These are phyloP conservation scores for Drosophila navojoa DNA, from an alignment of 1,140 invertebrate genomes.

Conservation along the genomic window DNA sequence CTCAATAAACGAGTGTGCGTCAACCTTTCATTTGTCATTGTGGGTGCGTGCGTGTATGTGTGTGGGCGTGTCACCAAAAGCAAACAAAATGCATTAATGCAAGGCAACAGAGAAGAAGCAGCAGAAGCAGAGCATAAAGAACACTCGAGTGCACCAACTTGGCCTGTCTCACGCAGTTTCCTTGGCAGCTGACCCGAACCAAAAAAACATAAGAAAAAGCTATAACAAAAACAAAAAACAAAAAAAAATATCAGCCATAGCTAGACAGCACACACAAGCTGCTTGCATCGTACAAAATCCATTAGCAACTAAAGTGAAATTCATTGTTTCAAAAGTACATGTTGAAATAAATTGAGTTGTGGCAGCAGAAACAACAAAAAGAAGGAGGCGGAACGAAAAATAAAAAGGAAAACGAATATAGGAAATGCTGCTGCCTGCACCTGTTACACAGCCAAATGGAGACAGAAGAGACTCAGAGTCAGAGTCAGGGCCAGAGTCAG, in stretches of 20 bases:
- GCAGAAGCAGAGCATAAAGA: constrained; percentile 13
- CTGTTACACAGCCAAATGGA: constrained; percentile 66
- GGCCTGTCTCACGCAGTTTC: constrained; percentile 45
- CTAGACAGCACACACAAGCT: constrained; percentile 11
- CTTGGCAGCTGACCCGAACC: constrained; percentile 47
- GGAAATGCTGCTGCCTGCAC: constrained; percentile 58
- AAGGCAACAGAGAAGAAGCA: constrained; percentile 20
- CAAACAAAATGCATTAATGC: constrained; percentile 79
- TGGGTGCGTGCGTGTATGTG: constrained; percentile 14
- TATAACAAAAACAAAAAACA: constrained; percentile 4
- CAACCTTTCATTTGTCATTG: constrained; percentile 80
- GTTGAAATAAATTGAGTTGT: constrained; percentile 82
- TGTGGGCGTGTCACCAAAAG: constrained; percentile 45
- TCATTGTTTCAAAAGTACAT: constrained; percentile 82
- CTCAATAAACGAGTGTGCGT: constrained; percentile 65
- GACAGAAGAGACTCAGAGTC: constrained; percentile 15
- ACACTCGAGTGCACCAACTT: constrained; percentile 26
- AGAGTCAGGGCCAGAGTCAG: constrained; percentile 4
- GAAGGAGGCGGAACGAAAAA: constrained; percentile 27
- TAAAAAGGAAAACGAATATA: constrained; percentile 14
- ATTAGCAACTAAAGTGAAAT: constrained; percentile 83
- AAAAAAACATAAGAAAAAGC: constrained; percentile 11
- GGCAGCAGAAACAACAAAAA: constrained; percentile 50
- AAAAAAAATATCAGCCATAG: constrained; percentile 2
- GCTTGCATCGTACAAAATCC: constrained; percentile 73